phyloP scores from a whole-genome alignment of 2,888 invertebrate genomes.

The Watsonalla cultraria region DNA sequence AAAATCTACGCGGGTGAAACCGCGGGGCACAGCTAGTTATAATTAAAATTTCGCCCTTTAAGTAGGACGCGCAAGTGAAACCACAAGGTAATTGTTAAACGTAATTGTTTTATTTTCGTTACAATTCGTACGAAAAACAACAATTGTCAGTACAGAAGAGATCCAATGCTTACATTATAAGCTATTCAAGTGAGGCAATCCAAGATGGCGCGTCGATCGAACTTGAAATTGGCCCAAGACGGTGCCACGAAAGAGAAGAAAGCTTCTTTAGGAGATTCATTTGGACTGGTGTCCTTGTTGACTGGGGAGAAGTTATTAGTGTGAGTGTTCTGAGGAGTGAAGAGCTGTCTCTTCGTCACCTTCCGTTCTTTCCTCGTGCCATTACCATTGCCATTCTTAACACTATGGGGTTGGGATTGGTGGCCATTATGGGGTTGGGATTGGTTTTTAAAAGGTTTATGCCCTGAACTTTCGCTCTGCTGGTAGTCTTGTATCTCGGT shows the following conservation, averaged over 20 bases:
- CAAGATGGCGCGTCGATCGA: constrained; percentile 78
- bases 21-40: too few relatives aligned
- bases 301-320: constrained; percentile 45
- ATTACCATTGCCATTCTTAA: constrained; percentile 20
- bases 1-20: too few relatives aligned
- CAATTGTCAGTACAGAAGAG: not conserved
- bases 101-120: not conserved
- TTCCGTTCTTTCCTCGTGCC: constrained; percentile 54
- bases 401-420: constrained; percentile 17
- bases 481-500: constrained; percentile 69
- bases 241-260: constrained; percentile 76
- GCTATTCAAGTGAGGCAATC: constrained; percentile 59
- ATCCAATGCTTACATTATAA: not conserved
- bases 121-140: not conserved
- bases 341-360: constrained; percentile 77
- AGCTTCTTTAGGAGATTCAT: constrained; percentile 26
- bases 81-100: not conserved
- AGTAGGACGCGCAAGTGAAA: not conserved
- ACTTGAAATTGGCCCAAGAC: constrained; percentile 83
- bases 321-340: constrained; percentile 66
- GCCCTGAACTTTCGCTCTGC: constrained; percentile 33
- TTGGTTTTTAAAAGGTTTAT: constrained; percentile 32
- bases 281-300: constrained; percentile 39
- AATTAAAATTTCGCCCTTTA: too few relatives aligned
- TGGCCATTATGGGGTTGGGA: constrained; percentile 23